Evolutionary conservation across 2,113 vertebrate species (phyloP), one percentile per base, ranked within the genome.

Genomic region (Hippocampus barbouri): DNA sequence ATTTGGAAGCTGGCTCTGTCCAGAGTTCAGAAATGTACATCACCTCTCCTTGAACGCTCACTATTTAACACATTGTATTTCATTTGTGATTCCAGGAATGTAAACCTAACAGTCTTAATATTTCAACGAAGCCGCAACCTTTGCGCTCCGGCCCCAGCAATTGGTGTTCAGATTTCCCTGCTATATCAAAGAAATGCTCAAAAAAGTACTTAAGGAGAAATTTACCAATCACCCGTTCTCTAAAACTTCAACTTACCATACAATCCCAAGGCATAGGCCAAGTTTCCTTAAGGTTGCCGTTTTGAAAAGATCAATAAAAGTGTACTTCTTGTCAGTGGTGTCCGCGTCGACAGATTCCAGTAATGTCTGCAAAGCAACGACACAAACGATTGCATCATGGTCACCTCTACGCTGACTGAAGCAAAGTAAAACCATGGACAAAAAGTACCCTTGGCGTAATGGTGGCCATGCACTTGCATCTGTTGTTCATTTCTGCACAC

Each of bases 401-500:
- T 8, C 40, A 51, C 8, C 12, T 41, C 25, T 54, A 5, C 10
- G 18, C 6, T 41, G 27, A 43, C 4, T 41, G 21, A 43, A 60
- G 1, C 12, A 15, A 23, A 45, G 21, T 12, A 25, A 25, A 66
- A 51, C 20, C 16, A 14, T 45, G 47, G 3, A 1, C 27, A 23
- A 56, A 69, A 60, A 70, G 2, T 78, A 95, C 94, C 92, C 69
- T 85, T 71, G 75, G 80, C 64, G 91, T 93, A 69, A 96, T 83
- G 59, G 73, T 75, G 18, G 80, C 77, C 34, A 86, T 79, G 67
- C 81, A 82, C 16, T 89, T 81, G 9, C 68, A 68, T 78, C 56
- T 90, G 68, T 92, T 84, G 11, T 97, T 98, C 64, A 91, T 88
- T 43, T 81, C 77, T 30, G 95, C 95, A 86, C 96, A 97, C 77